Conservation (phyloP, 2,888 invertebrate genomes). For the Platycnemis pennipes region DNA sequence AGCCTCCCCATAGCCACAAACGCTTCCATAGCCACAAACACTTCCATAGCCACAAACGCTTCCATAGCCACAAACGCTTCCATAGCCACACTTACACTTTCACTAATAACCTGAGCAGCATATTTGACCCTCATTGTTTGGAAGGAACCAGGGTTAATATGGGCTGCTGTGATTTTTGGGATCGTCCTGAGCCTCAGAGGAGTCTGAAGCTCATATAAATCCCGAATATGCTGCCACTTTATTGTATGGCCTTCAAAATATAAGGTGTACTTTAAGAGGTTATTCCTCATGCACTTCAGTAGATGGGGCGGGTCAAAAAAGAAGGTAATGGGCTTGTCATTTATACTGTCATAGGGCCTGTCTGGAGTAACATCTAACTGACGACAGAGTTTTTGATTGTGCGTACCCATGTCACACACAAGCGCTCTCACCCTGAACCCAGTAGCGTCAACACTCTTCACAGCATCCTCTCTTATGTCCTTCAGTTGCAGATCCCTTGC, state of each 20-base stretch:
- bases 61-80: no score
- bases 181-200: no score
- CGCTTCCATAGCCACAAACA: neutral
- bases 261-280: neutral
- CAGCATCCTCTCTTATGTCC: neutral
- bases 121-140: neutral
- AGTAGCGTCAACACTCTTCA: neutral
- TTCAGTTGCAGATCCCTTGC: neutral
- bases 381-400: neutral
- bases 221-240: no score
- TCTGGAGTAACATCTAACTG: neutral
- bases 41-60: no score
- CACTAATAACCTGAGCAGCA: neutral
- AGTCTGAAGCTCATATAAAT: no score
- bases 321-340: neutral
- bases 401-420: slow-evolving; percentile 3
- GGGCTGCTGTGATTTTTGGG: no score
- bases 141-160: neutral
- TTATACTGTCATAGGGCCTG: neutral
- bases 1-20: neutral
- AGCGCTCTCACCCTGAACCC: neutral
- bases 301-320: neutral
- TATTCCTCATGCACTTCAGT: neutral
- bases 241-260: no score
- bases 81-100: neutral